Evolutionary conservation across 92 coral and sea anemone species (phyloP), one percentile per base, ranked within the genome.

Genomic region (Siderastrea siderea): DNA sequence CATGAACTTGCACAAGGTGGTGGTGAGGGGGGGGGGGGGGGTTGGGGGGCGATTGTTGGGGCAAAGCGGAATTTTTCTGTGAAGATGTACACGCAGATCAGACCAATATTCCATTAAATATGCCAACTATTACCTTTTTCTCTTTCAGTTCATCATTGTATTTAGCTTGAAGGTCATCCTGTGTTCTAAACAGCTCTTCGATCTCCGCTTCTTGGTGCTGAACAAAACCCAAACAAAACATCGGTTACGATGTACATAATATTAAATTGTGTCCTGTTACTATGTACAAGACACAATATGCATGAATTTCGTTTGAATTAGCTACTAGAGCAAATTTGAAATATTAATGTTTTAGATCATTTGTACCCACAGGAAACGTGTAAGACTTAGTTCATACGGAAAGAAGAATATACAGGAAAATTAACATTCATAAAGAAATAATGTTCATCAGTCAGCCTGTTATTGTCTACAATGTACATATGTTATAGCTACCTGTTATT

Each of bases 151-250:
- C 99, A 70, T 97, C 98, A 90, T 95, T 96, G 78, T 95, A 97
- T 67, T 97, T 97, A 68, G 91, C 94, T 85, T 97, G 98, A 12
- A 97, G 86, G 62, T 97, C 99, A 87, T 97, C 99, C 64, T 97
- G 98, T 2, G 97, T 98, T 75, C 93, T 96, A 84, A 97, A 97
- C 15, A 97, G 92, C 67, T 97, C 99, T 89, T 97, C 99, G 52
- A 97, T 97, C 69, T 97, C 99, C 62, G 99, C 95, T 53, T 97
- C 99, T 84, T 95, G 95, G 85, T 82, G 93, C 99, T 97, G 46
- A 71, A 68, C 26, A 71, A 9, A 59, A 19, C 38, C 38, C 52
- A 43, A 60, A 48, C 54, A 52, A 65, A 38, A 2, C 51, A 26
- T 26, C 38, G 38, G 38, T 62, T 17, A 26, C 19, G 45, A 46